Evolutionary conservation across 92 coral and sea anemone genomes (phyloP).

Genomic region (Actinostola sp.): DNA sequence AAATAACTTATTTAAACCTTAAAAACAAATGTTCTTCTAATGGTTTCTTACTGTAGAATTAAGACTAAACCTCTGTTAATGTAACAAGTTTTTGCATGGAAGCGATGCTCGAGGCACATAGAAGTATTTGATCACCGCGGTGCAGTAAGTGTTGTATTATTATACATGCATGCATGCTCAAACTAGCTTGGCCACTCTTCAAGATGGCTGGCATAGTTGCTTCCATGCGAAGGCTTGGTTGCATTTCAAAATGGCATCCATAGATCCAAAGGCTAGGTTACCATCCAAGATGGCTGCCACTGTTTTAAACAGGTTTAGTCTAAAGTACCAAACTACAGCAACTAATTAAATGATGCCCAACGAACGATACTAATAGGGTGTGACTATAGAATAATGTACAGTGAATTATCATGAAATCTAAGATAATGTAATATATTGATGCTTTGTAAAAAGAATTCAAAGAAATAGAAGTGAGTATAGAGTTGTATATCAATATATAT

Average conservation of each 20-base stretch:
- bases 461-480: slow-evolving; percentile 24
- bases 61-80: too few species aligned
- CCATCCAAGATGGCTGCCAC: slow-evolving; percentile 2
- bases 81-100: too few species aligned
- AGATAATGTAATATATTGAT: slow-evolving; percentile 53
- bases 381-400: slow-evolving; percentile 20
- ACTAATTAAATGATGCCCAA: neutral
- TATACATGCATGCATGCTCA: too few species aligned
- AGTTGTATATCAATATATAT: slow-evolving; percentile 21
- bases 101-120: too few species aligned
- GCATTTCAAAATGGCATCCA: neutral
- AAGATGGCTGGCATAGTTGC: too few species aligned
- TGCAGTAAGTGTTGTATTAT: too few species aligned
- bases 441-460: slow-evolving; percentile 47
- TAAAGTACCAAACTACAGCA: neutral
- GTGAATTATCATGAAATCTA: slow-evolving; percentile 13
- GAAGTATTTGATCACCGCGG: too few species aligned
- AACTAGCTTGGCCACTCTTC: too few species aligned
- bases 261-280: neutral
- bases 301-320: neutral
- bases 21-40: neutral
- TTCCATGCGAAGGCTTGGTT: too few species aligned
- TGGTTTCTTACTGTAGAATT: neutral
- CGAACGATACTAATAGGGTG: neutral
- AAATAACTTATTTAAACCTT: slow-evolving; percentile 5